These are phyloP conservation scores for Melanotus villosus DNA, from an alignment of 2,888 invertebrate genomes.

Conservation along the genomic window DNA sequence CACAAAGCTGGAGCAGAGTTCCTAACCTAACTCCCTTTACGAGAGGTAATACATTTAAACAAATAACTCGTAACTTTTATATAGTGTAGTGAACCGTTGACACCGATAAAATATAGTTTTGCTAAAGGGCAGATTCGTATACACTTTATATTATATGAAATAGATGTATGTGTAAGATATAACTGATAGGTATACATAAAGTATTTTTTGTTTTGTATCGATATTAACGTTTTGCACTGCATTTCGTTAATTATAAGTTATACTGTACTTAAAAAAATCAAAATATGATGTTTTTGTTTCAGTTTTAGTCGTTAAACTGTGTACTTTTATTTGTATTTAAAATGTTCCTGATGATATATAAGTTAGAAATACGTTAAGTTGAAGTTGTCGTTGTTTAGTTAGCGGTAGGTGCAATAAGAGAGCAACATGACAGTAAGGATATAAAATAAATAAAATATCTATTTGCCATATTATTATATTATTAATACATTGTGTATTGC, in stretches of 20 bases:
- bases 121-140: conserved; percentile 66
- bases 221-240: conserved; percentile 48
- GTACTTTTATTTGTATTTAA: conserved; percentile 60
- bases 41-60: conserved; percentile 63
- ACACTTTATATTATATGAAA: conserved; percentile 65
- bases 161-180: conserved; percentile 65
- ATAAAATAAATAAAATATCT: conserved; percentile 64
- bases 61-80: conserved; percentile 66
- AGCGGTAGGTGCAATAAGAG: conserved; percentile 69
- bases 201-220: conserved; percentile 45
- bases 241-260: conserved; percentile 45
- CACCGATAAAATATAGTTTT: conserved; percentile 67
- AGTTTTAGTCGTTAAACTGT: conserved; percentile 48
- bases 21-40: conserved; percentile 67
- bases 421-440: conserved; percentile 63
- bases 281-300: conserved; percentile 49
- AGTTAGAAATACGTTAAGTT: conserved; percentile 63
- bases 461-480: conserved; percentile 69
- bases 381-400: conserved; percentile 62
- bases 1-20: conserved; percentile 66
- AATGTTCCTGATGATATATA: conserved; percentile 66
- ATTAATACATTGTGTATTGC: conserved; percentile 69
- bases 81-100: conserved; percentile 66
- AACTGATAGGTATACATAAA: conserved; percentile 59
- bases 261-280: conserved; percentile 57